Base-by-base conservation (phyloP, 1,140 invertebrate genomes). In the Caenorhabditis inopinata region DNA sequence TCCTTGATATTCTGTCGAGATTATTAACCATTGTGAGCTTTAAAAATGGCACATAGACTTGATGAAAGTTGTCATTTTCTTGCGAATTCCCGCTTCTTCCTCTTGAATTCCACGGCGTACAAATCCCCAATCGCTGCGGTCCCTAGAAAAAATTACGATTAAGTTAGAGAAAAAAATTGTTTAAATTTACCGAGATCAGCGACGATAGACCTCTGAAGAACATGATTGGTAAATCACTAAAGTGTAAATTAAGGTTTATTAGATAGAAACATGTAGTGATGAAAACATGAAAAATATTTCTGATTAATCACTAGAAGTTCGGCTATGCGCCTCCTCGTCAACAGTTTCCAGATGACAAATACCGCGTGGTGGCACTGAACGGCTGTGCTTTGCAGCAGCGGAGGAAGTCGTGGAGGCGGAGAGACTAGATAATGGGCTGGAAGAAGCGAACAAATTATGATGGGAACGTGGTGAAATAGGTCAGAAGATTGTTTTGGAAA, bases 281-380 rank as follows among this genome's bases (percentile, higher is more conserved):
- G 38, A 42, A 42, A 14, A 42, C 14, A 7, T 42, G 38, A n/a
- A n/a, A n/a, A n/a, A n/a, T 42, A 42, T 42, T 7, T 42, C 14
- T 7, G 5, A 42, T 42, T 42, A 68, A 32, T 68, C 58, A 9
- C 58, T 68, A 2, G 58, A 68, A n/a, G 58, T 32, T 1, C 58
- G 58, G n/a, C 58, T 68, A 16, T 68, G 58, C 32, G 58, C 58
- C 23, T 68, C 58, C 58, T 68, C 58, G 32, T 68, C 58, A 2
- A 68, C 58, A 1, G 58, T 68, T 12, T 68, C 58, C 58, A 68
- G 32, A 68, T 68, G 58, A 68, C 32, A 32, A 21, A 16, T 38
- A 9, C 32, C 25, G 12, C 32, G 23, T 68, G 58, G 58, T 7
- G 58, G 38, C n/a, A 68, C 32, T 21, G 58, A 68, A 21, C 58